phyloP scores from a whole-genome alignment of 2,113 vertebrate genomes.

The Potamarius usumacintae region DNA sequence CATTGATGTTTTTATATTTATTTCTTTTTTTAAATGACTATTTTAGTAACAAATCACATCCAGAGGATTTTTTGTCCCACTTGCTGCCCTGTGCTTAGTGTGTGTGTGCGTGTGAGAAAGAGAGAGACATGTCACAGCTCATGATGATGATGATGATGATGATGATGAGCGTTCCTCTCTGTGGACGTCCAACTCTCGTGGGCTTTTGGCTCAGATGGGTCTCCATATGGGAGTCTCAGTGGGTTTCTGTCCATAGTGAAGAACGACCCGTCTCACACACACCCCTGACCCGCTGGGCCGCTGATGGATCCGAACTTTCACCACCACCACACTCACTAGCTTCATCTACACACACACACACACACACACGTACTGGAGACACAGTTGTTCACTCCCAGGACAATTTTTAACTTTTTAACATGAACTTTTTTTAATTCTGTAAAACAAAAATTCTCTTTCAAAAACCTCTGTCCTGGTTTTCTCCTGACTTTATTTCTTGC shows the following conservation, averaged over 20 bases:
- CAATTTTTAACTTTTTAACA: background rate
- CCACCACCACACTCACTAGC: background rate
- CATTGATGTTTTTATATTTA: background rate
- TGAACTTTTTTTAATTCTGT: background rate
- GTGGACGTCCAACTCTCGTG: background rate
- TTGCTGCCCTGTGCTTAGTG: background rate
- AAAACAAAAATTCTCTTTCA: background rate
- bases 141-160: background rate
- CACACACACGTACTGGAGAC: background rate
- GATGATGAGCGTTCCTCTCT: background rate
- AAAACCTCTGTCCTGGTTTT: background rate
- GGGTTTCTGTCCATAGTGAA: conserved; percentile 62
- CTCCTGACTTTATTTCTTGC: background rate
- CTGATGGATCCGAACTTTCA: conserved; percentile 66
- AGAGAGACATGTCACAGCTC: background rate
- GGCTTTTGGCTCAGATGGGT: conserved; percentile 49
- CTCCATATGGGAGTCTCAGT: conserved; percentile 51
- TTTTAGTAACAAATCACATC: background rate
- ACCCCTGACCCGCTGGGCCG: conserved; percentile 64
- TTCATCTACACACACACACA: background rate
- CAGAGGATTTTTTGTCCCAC: background rate
- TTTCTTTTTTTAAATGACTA: too few relatives aligned
- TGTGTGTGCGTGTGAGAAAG: background rate
- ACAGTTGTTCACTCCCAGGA: background rate
- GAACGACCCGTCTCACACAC: conserved; percentile 64